These are phyloP conservation scores for Gerris buenoi DNA, from an alignment of 1,140 invertebrate species.

Conservation along the genomic window DNA sequence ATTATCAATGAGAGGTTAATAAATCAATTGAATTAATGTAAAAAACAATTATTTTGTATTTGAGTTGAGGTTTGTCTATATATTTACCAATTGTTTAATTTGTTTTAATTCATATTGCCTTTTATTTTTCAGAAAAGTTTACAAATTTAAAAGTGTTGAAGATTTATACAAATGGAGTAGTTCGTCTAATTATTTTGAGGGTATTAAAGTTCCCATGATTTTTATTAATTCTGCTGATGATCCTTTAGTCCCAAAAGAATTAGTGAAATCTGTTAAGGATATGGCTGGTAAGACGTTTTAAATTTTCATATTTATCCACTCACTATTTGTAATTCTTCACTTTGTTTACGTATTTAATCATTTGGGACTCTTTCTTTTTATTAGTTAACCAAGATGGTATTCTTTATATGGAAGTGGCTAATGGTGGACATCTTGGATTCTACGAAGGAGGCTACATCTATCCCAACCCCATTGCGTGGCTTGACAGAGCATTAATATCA, in stretches of 20 bases:
- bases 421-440: conserved; percentile 84
- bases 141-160: conserved; percentile 56
- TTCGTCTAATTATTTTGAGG: conserved; percentile 54
- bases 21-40: no score
- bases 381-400: neutral
- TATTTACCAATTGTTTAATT: no score
- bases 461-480: conserved; percentile 77
- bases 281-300: conserved; percentile 47
- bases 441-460: conserved; percentile 73
- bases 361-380: neutral
- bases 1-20: no score
- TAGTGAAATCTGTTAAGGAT: conserved; percentile 53
- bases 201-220: conserved; percentile 67
- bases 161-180: conserved; percentile 74
- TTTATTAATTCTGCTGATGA: conserved; percentile 80
- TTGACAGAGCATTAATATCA: conserved; percentile 65
- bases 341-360: no score
- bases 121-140: conserved; percentile 39
- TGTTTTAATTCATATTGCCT: no score
- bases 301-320: no score
- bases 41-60: no score
- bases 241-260: conserved; percentile 62
- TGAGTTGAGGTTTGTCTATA: no score
- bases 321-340: no score
- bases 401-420: conserved; percentile 63